phyloP scores from a whole-genome alignment of 1,140 invertebrate genomes.

The Monomorium pharaonis region DNA sequence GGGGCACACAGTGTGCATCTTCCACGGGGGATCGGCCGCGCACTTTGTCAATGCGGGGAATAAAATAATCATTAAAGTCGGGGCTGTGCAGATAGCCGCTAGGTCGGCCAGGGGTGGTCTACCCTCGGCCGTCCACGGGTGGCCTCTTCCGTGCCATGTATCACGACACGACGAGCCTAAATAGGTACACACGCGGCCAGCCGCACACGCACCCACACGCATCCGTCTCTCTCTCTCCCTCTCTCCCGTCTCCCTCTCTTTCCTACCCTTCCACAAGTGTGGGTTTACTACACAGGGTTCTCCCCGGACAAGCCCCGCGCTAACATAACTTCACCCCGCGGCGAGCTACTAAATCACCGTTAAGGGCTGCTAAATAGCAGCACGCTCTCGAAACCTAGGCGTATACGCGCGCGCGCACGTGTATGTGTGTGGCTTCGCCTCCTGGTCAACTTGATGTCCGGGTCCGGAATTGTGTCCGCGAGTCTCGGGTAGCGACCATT shows the following conservation, averaged over 20 bases:
- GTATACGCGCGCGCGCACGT: constrained; percentile 72
- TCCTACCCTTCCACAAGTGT: constrained; percentile 68
- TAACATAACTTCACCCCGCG: constrained; percentile 67
- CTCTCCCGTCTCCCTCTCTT: constrained; percentile 50
- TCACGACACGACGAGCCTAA: constrained; percentile 70
- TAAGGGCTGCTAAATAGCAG: constrained; percentile 84
- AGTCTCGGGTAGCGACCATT: constrained; percentile 13
- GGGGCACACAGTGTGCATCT: constrained; percentile 6
- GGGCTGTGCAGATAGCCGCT: constrained; percentile 13
- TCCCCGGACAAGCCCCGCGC: constrained; percentile 71
- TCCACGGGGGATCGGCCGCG: constrained; percentile 33
- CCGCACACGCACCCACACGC: constrained; percentile 66
- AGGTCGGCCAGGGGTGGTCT: constrained; percentile 70
- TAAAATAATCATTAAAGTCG: constrained; percentile 63
- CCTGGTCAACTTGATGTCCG: constrained; percentile 56
- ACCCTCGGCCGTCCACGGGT: constrained; percentile 72
- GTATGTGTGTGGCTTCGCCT: constrained; percentile 69
- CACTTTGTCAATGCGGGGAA: constrained; percentile 46
- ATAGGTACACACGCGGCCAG: constrained; percentile 59
- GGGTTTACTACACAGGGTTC: constrained; percentile 58
- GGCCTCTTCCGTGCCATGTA: constrained; percentile 75
- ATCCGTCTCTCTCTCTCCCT: not conserved
- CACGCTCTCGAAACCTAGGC: constrained; percentile 73
- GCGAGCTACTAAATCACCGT: constrained; percentile 79
- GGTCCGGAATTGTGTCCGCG: constrained; percentile 40